Base-by-base conservation (phyloP, 92 coral and sea anemone species). In the Parazoanthus darwini region DNA sequence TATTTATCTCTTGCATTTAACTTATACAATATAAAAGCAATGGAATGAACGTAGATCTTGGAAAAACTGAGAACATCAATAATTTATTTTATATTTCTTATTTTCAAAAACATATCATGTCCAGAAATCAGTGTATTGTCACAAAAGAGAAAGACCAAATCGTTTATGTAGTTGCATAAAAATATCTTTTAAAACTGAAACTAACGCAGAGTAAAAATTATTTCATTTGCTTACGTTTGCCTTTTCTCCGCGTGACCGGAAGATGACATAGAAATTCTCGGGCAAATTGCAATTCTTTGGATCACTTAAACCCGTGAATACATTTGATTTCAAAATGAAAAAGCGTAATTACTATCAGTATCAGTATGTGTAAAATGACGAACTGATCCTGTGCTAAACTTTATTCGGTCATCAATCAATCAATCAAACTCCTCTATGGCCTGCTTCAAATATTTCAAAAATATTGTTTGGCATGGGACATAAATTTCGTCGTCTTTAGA, bases 31-130 rank as follows among this genome's bases (percentile, higher is more conserved):
- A 48, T 29, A 63, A 48, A n/a, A 79, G 54, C 20, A 54, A 54
- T n/a, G 35, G 58, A 79, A 51, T 14, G 44, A 79, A 50, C 26
- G 65, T 35, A 46, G 82, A 46, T 10, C 56, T 66, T 66, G 75
- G 23, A 65, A 82, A 29, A 37, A 14, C 15, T 76, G 79, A 84
- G 51, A 38, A 84, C 87, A 84, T 84, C 68, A 84, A 84, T 84
- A 68, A 84, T 84, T 84, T 20, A 84, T 84, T 72, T 48, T 3
- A 43, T 39, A 80, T 63, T 26, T 63, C 44, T 35, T 29, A 51
- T 51, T 42, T 82, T 66, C 48, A 82, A 42, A n/a, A 67, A 20
- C n/a, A 72, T 48, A 71, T 71, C 29, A 80, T 54, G 44, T 54
- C 16, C 23, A 35, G 37, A 65, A 66, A 82, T 36, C 75, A 22